These are phyloP conservation scores for Leptopilina boulardi DNA, from an alignment of 1,140 invertebrate genomes.

Conservation along the genomic window DNA sequence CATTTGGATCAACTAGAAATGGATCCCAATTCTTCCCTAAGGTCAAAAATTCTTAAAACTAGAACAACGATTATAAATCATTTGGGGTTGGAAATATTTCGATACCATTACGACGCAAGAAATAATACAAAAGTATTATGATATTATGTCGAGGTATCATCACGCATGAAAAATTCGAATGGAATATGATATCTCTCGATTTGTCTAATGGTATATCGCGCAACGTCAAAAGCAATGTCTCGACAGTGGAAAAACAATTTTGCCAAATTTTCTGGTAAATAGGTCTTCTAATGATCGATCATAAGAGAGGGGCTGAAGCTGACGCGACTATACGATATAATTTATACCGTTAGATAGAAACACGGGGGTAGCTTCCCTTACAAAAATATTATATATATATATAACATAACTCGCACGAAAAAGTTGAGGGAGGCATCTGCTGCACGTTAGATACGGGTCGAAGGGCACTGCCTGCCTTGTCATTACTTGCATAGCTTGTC, in stretches of 20 bases:
- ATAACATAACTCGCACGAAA: slow-evolving; percentile 43
- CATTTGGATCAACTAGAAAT: no score
- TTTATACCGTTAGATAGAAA: slow-evolving; percentile 74
- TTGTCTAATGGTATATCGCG: not conserved
- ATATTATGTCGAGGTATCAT: not conserved
- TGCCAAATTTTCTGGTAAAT: slow-evolving; percentile 74
- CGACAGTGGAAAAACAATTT: slow-evolving; percentile 64
- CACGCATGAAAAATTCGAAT: not conserved
- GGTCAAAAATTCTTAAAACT: not conserved
- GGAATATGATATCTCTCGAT: not conserved
- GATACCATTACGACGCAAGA: not conserved
- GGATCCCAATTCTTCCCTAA: no score
- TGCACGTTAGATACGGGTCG: slow-evolving; percentile 75
- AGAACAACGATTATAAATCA: not conserved
- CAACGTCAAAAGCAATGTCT: slow-evolving; percentile 42
- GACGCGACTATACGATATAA: slow-evolving; percentile 75
- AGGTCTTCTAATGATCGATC: slow-evolving; percentile 75
- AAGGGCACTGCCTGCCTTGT: slow-evolving; percentile 68
- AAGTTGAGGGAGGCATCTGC: slow-evolving; percentile 74
- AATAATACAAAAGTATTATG: not conserved
- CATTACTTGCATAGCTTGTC: slow-evolving; percentile 63
- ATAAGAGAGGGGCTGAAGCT: slow-evolving; percentile 71
- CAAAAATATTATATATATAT: slow-evolving; percentile 49
- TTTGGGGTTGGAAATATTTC: not conserved
- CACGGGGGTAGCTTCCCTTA: slow-evolving; percentile 71